Percentiles rank a stretch among this genome's conserved stretches.
Evolutionary conservation across 2,888 invertebrate genomes (phyloP).

Genomic region (Hololepta plana): DNA sequence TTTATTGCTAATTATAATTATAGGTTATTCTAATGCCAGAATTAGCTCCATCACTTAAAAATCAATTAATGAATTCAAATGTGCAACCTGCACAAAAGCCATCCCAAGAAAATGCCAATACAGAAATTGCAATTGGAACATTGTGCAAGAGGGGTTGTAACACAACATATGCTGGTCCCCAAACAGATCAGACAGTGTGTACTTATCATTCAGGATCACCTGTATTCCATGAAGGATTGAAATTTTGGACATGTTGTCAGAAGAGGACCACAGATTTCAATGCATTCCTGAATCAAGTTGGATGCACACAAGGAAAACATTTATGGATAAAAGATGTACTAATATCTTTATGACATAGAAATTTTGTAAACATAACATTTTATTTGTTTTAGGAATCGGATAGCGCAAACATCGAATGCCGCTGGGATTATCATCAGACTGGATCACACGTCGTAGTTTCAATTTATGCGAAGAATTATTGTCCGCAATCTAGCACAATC

Average conservation of each 20-base stretch:
- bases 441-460: constrained; percentile 66
- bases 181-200: constrained; percentile 45
- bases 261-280: constrained; percentile 87
- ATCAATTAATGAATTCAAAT: constrained; percentile 28
- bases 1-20: constrained; percentile 7
- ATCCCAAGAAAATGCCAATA: constrained; percentile 20
- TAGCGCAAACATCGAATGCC: constrained; percentile 38
- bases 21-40: constrained; percentile 33
- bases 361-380: constrained; percentile 1
- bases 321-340: constrained; percentile 62
- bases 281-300: constrained; percentile 77
- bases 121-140: constrained; percentile 47
- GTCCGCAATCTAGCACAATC: constrained; percentile 55
- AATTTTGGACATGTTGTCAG: constrained; percentile 95
- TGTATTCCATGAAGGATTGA: constrained; percentile 91
- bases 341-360: constrained; percentile 3
- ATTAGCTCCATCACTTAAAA: constrained; percentile 49
- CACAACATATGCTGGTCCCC: constrained; percentile 43
- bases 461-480: constrained; percentile 80
- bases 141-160: constrained; percentile 71
- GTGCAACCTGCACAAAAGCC: no score
- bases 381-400: constrained; percentile 30
- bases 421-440: constrained; percentile 95
- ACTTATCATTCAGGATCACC: constrained; percentile 75
- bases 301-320: constrained; percentile 74